Base-by-base conservation (phyloP, 2,113 vertebrate species). In the Tenebrosternarchus preto region DNA sequence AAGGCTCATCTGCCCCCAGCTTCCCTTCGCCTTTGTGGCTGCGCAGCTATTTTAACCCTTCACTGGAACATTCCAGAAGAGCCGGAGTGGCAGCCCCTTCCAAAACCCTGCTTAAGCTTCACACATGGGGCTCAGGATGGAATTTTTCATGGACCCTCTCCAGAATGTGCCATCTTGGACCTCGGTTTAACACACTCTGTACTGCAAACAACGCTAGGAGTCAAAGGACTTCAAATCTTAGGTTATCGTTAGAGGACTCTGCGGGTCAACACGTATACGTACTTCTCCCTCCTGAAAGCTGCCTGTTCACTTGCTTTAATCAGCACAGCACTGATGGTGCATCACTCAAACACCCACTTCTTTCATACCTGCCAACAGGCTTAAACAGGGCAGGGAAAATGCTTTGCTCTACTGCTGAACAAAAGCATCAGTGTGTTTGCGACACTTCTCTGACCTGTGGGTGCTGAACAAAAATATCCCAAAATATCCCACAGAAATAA, bases 71-170 rank as follows among this genome's bases (percentile, higher is more conserved):
- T 91, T 91, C 89, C 88, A 84, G 57, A 84, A 76, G 81, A 86
- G 88, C 89, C 86, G 86, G 29, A 68, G 72, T 82, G 84, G 82
- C 75, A 80, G 69, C 74, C 79, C n/a, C 73, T 89, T 89, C 88
- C 91, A 90, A 90, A 91, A 93, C 90, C 90, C 33, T 12, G n/a
- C 78, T 70, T 73, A 88, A 81, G 84, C 86, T 90, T 91, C 85
- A 86, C 84, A 85, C 84, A 88, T 85, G 85, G 80, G 63, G 83
- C 82, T 86, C 82, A 77, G 83, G 76, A 71, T 43, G 76, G 71
- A 81, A 57, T 50, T 36, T 73, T 64, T 46, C 29, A 76, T 55
- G 29, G 25, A 70, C 64, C 15, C 61, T 46, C 55, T 16, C 12
- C 56, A 60, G 60, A 73, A 56, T 73, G 22, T 55, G 22, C 17